A percentile compares a stretch with the other conserved stretches of the same genome.
These are phyloP conservation scores for Bursaphelenchus okinawaensis DNA, from an alignment of 2,888 invertebrate genomes.

Conservation along the genomic window DNA sequence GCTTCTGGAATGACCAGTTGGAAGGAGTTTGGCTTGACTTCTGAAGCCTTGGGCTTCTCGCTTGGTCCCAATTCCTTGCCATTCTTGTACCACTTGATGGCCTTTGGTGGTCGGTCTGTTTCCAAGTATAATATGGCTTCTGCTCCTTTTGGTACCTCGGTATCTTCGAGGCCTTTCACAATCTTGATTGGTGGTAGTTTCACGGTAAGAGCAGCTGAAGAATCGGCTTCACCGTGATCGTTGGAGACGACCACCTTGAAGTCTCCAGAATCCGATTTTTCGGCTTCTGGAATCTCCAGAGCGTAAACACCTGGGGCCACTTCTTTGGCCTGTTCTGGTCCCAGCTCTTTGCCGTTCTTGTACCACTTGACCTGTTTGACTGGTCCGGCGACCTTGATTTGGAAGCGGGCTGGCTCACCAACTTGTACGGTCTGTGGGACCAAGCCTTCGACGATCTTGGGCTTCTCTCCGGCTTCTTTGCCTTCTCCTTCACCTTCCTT, in stretches of 20 bases:
- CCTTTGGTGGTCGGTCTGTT: conserved; percentile 39
- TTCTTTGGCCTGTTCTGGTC: conserved; percentile 48
- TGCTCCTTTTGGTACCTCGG: conserved; percentile 21
- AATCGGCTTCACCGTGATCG: conserved; percentile 55
- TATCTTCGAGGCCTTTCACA: conserved; percentile 59
- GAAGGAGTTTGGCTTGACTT: conserved; percentile 38
- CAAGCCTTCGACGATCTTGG: conserved; percentile 68
- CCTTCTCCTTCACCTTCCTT: neutral
- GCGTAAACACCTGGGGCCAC: conserved; percentile 40
- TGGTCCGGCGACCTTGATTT: conserved; percentile 69
- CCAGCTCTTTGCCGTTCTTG: conserved; percentile 57
- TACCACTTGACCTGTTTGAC: conserved; percentile 77
- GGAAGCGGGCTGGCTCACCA: conserved; percentile 74
- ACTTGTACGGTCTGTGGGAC: conserved; percentile 69
- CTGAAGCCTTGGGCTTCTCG: conserved; percentile 45
- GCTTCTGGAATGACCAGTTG: conserved; percentile 41
- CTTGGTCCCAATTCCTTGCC: conserved; percentile 32
- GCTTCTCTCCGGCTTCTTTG: conserved; percentile 30
- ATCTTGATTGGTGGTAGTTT: conserved; percentile 58
- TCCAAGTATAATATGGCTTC: conserved; percentile 43
- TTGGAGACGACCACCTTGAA: conserved; percentile 49
- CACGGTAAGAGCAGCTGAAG: conserved; percentile 45
- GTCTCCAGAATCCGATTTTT: conserved; percentile 45
- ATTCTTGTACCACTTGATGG: conserved; percentile 51
- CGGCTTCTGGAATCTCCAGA: conserved; percentile 45